Percentiles rank a stretch among this genome's conserved stretches.
Conservation (phyloP, 2,797 vertebrate species). For the Helicolenus hilgendorfi region DNA sequence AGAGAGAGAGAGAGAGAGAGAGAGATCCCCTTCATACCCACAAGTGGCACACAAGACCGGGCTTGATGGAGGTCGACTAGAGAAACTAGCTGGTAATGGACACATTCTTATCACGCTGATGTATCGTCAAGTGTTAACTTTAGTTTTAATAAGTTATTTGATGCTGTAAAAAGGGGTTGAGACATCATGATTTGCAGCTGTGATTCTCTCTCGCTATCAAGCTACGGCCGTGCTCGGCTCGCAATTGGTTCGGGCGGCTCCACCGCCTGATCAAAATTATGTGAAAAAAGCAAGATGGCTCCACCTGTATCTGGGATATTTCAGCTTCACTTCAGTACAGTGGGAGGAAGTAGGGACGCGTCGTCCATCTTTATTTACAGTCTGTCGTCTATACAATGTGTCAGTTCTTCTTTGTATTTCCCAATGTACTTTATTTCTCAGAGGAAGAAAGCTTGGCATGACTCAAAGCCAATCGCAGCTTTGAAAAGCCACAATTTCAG, state of each 20-base stretch:
- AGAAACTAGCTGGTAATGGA: conserved; percentile 14
- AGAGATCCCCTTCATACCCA: conserved; percentile 43
- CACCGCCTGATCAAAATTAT: background rate
- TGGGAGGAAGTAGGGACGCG: background rate
- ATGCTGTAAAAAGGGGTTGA: background rate
- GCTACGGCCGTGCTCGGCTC: background rate
- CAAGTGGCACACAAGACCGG: background rate
- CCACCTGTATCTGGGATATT: background rate
- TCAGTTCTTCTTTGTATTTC: background rate
- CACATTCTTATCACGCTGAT: background rate
- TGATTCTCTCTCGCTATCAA: background rate
- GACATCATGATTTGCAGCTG: background rate
- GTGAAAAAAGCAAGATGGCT: background rate
- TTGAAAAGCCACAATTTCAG: conserved; percentile 41
- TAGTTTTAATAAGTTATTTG: background rate
- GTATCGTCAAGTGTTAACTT: background rate
- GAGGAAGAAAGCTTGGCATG: conserved; percentile 1
- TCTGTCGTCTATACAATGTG: background rate
- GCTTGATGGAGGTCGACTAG: background rate
- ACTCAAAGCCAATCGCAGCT: conserved; percentile 17
- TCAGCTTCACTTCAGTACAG: background rate
- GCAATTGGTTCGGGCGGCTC: too few species aligned
- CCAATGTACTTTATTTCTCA: background rate
- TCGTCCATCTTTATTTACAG: background rate
- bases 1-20: background rate